Percentiles rank a stretch among this genome's conserved stretches.
Conservation (phyloP, 2,888 invertebrate genomes). For the Ischnura elegans region DNA sequence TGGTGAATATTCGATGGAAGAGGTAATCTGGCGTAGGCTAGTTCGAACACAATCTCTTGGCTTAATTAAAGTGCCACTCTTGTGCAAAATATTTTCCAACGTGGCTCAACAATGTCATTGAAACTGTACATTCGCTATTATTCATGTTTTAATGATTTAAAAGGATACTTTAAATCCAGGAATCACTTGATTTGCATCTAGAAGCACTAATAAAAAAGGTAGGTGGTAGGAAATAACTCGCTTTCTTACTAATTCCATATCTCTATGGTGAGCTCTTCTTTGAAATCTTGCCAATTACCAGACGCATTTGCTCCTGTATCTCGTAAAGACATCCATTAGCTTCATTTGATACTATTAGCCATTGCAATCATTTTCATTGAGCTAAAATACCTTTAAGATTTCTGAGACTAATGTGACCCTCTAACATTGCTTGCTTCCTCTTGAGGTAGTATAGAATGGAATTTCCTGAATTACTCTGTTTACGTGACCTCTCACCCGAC, state of each 20-base stretch:
- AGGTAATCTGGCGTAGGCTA: too few relatives aligned
- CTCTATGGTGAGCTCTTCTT: background rate
- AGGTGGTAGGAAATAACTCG: background rate
- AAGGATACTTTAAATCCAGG: background rate
- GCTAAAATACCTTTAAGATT: too few relatives aligned
- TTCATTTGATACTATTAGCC: background rate
- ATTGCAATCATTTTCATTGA: background rate
- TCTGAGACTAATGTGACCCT: too few relatives aligned
- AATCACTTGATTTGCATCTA: background rate
- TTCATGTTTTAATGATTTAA: background rate
- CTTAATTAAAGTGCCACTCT: too few relatives aligned
- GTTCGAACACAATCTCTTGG: too few relatives aligned
- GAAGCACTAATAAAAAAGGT: background rate
- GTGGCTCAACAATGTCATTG: too few relatives aligned
- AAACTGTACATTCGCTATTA: background rate
- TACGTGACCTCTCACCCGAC: too few relatives aligned
- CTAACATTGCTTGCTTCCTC: too few relatives aligned
- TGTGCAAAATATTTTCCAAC: background rate
- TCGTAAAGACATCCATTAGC: background rate
- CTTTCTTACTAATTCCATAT: background rate
- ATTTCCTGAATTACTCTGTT: too few relatives aligned
- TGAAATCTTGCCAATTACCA: background rate
- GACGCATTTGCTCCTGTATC: background rate
- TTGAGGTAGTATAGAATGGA: too few relatives aligned
- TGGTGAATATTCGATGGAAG: too few relatives aligned